Conservation (phyloP, 2,888 invertebrate genomes). For the Leucoptera coffeella region DNA sequence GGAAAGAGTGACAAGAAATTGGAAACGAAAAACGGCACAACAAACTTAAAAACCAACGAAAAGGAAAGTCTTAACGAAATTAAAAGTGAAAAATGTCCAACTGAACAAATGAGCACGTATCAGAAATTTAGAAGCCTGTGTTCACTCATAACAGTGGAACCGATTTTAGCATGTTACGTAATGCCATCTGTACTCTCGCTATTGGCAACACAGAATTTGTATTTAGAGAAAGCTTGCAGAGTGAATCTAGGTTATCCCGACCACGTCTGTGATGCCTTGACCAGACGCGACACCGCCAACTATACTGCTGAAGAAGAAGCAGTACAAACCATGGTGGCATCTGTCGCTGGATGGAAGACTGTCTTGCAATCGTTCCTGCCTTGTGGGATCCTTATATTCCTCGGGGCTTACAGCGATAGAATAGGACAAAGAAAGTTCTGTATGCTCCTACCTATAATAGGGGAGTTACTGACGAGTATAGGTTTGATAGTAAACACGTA, state of each 20-base stretch:
- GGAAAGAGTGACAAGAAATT: slow-evolving; percentile 9
- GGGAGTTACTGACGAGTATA: slow-evolving; percentile 72
- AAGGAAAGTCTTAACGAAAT: slow-evolving; percentile 1
- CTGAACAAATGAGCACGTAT: slow-evolving; percentile 42
- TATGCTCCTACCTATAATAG: slow-evolving; percentile 75
- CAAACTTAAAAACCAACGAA: no score
- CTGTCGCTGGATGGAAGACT: slow-evolving; percentile 82
- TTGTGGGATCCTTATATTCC: slow-evolving; percentile 71
- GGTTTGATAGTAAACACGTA: slow-evolving; percentile 75
- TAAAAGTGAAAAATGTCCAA: slow-evolving; percentile 13
- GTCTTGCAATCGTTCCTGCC: slow-evolving; percentile 77
- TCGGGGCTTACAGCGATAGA: slow-evolving; percentile 73
- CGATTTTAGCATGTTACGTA: slow-evolving; percentile 69
- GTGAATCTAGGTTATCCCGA: slow-evolving; percentile 71
- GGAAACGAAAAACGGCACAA: no score
- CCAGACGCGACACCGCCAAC: slow-evolving; percentile 63
- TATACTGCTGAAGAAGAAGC: slow-evolving; percentile 54
- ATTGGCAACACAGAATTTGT: slow-evolving; percentile 77
- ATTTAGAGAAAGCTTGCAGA: slow-evolving; percentile 80
- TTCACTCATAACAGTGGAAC: slow-evolving; percentile 67
- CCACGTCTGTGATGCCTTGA: slow-evolving; percentile 70
- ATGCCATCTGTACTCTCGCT: slow-evolving; percentile 61
- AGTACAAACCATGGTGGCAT: slow-evolving; percentile 69
- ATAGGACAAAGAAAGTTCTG: slow-evolving; percentile 69
- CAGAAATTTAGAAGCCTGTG: slow-evolving; percentile 53